Percentiles rank a stretch among this genome's conserved stretches.
Conservation (phyloP, 2,797 vertebrate species). For the Coluber constrictor region DNA sequence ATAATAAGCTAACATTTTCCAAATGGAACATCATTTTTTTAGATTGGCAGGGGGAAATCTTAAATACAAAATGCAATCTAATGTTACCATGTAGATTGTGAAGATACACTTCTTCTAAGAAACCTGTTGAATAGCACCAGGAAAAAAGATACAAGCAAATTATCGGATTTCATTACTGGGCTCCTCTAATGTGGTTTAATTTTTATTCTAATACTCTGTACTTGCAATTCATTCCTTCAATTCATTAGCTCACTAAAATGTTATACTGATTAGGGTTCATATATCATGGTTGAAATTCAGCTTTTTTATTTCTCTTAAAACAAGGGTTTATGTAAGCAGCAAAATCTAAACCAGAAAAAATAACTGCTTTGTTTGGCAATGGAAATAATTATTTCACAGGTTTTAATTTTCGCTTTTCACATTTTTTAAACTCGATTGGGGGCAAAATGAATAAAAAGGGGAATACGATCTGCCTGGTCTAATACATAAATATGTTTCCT, state of each 20-base stretch:
- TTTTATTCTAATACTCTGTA: conserved; percentile 42
- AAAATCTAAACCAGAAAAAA: conserved; percentile 38
- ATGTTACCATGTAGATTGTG: conserved; percentile 24
- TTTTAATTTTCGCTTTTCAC: conserved; percentile 47
- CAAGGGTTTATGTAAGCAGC: conserved; percentile 42
- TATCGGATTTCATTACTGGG: conserved; percentile 47
- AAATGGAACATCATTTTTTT: conserved; percentile 40
- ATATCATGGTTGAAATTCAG: conserved; percentile 42
- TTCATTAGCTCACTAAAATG: neutral
- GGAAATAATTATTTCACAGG: conserved; percentile 7
- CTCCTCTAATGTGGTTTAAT: conserved; percentile 52
- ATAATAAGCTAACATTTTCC: neutral
- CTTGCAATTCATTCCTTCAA: conserved; percentile 39
- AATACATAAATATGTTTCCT: conserved; percentile 33
- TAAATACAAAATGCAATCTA: conserved; percentile 29
- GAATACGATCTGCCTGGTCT: conserved; percentile 14
- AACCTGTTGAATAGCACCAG: conserved; percentile 49
- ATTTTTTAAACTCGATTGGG: conserved; percentile 47
- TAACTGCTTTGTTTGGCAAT: conserved; percentile 56
- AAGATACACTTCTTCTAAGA: conserved; percentile 44
- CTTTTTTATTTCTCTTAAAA: conserved; percentile 47
- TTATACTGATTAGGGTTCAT: neutral
- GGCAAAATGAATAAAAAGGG: conserved; percentile 26
- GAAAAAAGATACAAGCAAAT: conserved; percentile 51
- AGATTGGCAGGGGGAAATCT: conserved; percentile 36